phyloP scores from a whole-genome alignment of 2,797 vertebrate genomes.

The Amphiprion clarkii region DNA sequence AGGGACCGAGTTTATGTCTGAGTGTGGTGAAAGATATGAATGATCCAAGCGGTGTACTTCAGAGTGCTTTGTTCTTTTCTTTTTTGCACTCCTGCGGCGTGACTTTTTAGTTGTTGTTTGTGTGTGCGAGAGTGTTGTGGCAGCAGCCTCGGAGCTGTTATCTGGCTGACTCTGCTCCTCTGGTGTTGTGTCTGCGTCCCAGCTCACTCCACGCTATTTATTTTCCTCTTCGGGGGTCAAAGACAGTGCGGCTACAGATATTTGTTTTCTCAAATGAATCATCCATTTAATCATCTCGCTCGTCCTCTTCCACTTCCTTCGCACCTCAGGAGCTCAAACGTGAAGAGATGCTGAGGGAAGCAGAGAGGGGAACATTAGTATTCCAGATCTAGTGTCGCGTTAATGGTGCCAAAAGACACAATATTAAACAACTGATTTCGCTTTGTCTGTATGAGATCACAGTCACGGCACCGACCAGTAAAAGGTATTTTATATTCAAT shows the following conservation, averaged over 20 bases:
- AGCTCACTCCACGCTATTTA: constrained; percentile 53
- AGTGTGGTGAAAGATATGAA: constrained; percentile 6
- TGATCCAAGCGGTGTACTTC: constrained; percentile 9
- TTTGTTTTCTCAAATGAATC: constrained; percentile 71
- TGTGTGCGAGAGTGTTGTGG: background rate
- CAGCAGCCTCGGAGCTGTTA: constrained; percentile 35
- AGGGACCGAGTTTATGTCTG: background rate
- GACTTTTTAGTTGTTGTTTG: constrained; percentile 11
- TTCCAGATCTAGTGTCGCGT: constrained; percentile 41
- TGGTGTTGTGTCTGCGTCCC: constrained; percentile 51
- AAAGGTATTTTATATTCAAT: constrained; percentile 67
- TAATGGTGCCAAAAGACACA: constrained; percentile 66
- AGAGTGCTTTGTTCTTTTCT: constrained; percentile 6
- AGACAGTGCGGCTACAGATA: constrained; percentile 48
- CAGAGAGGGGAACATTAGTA: constrained; percentile 22
- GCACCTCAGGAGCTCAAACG: constrained; percentile 47
- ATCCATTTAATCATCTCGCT: constrained; percentile 58
- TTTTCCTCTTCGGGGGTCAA: constrained; percentile 62
- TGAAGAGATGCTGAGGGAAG: constrained; percentile 41
- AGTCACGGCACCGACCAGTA: constrained; percentile 44
- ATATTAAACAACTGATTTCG: constrained; percentile 57
- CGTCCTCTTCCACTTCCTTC: constrained; percentile 38
- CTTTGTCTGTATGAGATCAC: constrained; percentile 63
- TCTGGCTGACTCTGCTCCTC: constrained; percentile 42
- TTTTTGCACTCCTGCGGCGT: constrained; percentile 2